Conservation (phyloP, 1,140 invertebrate genomes). For the Delia radicum region DNA sequence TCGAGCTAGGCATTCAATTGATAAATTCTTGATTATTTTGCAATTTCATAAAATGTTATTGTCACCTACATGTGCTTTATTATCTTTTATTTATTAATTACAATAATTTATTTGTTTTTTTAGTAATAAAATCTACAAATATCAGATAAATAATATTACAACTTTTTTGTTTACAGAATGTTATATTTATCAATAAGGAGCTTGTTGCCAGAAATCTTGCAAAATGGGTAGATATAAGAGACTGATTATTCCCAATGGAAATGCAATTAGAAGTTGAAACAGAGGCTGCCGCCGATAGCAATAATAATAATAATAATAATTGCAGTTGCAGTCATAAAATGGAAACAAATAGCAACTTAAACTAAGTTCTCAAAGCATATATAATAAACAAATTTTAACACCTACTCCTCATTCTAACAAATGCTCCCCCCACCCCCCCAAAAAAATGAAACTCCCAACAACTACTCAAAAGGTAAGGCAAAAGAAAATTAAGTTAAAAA, state of each 20-base stretch:
- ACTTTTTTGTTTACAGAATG: constrained; percentile 61
- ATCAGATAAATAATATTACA: too few relatives aligned
- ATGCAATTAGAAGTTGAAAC: not conserved
- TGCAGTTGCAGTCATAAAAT: not conserved
- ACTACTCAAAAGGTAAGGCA: not conserved
- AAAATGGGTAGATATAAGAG: constrained; percentile 60
- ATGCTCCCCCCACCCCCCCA: not conserved
- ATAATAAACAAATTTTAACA: constrained; percentile 8
- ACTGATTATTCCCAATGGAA: constrained; percentile 38
- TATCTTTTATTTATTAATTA: too few relatives aligned
- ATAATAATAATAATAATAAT: constrained; percentile 7
- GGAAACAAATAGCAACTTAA: not conserved
- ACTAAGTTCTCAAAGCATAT: constrained; percentile 18
- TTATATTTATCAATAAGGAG: constrained; percentile 69
- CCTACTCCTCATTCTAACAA: not conserved
- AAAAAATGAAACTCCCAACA: not conserved
- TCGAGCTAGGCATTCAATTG: too few relatives aligned
- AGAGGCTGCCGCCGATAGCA: not conserved
- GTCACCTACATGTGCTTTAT: too few relatives aligned
- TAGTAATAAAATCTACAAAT: too few relatives aligned
- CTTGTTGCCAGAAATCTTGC: constrained; percentile 68
- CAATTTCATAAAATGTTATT: too few relatives aligned
- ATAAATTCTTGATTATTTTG: too few relatives aligned
- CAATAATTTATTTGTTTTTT: too few relatives aligned
- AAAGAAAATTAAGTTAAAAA: not conserved